Percentiles rank a stretch among this genome's conserved stretches.
Evolutionary conservation across 2,888 invertebrate species (phyloP).

Genomic region (Drosophila neotestacea): DNA sequence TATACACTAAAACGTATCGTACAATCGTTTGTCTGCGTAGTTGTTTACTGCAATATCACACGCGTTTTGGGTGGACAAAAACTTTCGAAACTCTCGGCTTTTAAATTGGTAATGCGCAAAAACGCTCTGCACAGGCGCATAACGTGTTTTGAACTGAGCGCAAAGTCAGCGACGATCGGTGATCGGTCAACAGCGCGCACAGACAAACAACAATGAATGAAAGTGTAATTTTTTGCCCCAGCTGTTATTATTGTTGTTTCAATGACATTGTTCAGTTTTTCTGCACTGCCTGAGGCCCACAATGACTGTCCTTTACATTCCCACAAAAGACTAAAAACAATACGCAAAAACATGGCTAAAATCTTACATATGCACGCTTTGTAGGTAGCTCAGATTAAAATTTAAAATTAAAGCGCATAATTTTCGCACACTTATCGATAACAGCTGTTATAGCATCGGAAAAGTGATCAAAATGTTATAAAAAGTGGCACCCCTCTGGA

Average conservation of each 20-base stretch:
- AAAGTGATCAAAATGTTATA: too few relatives aligned
- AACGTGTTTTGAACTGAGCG: conserved; percentile 76
- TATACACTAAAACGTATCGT: conserved; percentile 46
- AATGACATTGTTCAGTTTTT: conserved; percentile 68
- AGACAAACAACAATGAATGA: conserved; percentile 62
- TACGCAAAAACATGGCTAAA: conserved; percentile 29
- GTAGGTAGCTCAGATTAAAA: background rate
- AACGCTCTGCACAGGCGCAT: conserved; percentile 77
- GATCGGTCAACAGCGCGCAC: conserved; percentile 57
- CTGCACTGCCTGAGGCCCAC: conserved; percentile 40
- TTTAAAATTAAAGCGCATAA: too few relatives aligned
- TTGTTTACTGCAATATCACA: conserved; percentile 48
- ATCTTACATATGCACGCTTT: conserved; percentile 27
- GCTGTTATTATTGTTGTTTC: conserved; percentile 61
- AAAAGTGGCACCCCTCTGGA: too few relatives aligned
- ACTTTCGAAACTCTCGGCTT: conserved; percentile 68
- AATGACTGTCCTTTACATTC: conserved; percentile 66
- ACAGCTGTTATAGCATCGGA: too few relatives aligned
- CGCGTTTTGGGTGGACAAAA: conserved; percentile 56
- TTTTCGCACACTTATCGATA: too few relatives aligned
- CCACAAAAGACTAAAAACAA: conserved; percentile 56
- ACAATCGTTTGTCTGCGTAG: conserved; percentile 46
- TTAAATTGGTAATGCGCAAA: conserved; percentile 59
- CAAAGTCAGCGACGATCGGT: conserved; percentile 46
- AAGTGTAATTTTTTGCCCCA: conserved; percentile 64